Percentiles rank a stretch among this genome's conserved stretches.
These are phyloP conservation scores for Leucoma salicis DNA, from an alignment of 2,888 invertebrate genomes.

Conservation along the genomic window DNA sequence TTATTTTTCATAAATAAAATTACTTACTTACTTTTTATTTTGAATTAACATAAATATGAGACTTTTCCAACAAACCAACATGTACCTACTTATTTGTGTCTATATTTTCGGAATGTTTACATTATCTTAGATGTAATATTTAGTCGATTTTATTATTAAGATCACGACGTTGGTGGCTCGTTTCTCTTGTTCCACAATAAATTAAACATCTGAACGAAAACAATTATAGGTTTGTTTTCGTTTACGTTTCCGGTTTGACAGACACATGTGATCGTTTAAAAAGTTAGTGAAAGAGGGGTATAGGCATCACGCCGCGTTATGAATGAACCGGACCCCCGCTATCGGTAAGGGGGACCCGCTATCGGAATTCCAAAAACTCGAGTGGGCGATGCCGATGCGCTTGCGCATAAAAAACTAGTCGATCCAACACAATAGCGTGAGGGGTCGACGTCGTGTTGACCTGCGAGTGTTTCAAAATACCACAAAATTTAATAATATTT, in stretches of 20 bases:
- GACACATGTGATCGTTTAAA: conserved; percentile 54
- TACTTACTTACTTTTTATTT: no score
- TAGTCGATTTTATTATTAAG: conserved; percentile 25
- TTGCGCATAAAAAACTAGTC: conserved; percentile 60
- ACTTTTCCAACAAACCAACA: no score
- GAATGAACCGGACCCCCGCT: conserved; percentile 73
- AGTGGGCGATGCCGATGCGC: conserved; percentile 67
- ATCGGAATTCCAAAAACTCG: conserved; percentile 76
- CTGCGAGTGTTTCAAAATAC: conserved; percentile 40
- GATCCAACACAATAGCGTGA: conserved; percentile 59
- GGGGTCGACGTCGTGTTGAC: conserved; percentile 42
- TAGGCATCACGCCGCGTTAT: conserved; percentile 68
- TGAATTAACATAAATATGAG: no score
- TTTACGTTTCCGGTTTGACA: conserved; percentile 59
- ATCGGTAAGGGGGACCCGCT: conserved; percentile 23
- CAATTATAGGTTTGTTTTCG: conserved; percentile 65
- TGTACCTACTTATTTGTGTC: no score
- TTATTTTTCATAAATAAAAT: no score
- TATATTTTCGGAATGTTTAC: conserved; percentile 30
- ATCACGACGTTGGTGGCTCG: conserved; percentile 60
- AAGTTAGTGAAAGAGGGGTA: conserved; percentile 40
- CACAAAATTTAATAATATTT: conserved; percentile 21
- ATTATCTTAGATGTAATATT: conserved; percentile 13
- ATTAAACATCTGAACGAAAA: conserved; percentile 58
- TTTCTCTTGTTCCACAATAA: conserved; percentile 42